Conservation (phyloP, 1,140 invertebrate species). For the Aphelenchoides avenae region DNA sequence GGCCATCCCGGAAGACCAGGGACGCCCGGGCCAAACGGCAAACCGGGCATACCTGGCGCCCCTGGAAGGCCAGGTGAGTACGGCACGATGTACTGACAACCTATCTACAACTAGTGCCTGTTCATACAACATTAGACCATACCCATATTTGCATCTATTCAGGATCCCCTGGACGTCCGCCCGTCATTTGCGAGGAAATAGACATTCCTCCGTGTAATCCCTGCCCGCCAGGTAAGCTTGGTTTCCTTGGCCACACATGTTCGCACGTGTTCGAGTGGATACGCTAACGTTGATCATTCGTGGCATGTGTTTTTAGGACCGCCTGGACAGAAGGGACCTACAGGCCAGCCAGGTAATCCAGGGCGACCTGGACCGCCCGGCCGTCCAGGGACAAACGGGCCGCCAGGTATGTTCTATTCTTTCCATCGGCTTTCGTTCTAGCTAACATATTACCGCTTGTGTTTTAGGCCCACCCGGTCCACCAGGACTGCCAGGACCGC, state of each 20-base stretch:
- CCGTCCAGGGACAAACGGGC: conserved; percentile 18
- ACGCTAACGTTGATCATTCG: background rate
- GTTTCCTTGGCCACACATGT: conserved; percentile 11
- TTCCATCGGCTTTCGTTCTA: conserved; percentile 11
- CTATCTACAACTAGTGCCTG: too few relatives aligned
- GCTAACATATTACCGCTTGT: background rate
- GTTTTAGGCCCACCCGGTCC: conserved; percentile 28
- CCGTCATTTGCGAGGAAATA: conserved; percentile 48
- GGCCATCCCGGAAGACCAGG: conserved; percentile 36
- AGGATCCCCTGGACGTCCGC: conserved; percentile 44
- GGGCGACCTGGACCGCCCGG: conserved; percentile 28
- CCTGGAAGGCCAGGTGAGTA: conserved; percentile 4
- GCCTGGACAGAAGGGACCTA: conserved; percentile 37
- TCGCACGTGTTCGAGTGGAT: background rate
- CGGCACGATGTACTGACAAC: too few relatives aligned
- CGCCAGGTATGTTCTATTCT: too few relatives aligned
- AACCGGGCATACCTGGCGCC: conserved; percentile 26
- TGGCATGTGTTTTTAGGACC: conserved; percentile 16
- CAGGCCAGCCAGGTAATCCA: conserved; percentile 37
- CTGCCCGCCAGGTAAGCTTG: conserved; percentile 24
- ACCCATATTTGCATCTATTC: conserved; percentile 8
- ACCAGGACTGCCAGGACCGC: conserved; percentile 24
- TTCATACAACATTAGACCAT: background rate
- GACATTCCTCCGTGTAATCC: conserved; percentile 48
- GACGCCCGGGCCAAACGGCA: too few relatives aligned